Percentiles rank a stretch among this genome's conserved stretches.
Evolutionary conservation across 1,140 invertebrate genomes (phyloP).

Genomic region (Eubasilissa regina): DNA sequence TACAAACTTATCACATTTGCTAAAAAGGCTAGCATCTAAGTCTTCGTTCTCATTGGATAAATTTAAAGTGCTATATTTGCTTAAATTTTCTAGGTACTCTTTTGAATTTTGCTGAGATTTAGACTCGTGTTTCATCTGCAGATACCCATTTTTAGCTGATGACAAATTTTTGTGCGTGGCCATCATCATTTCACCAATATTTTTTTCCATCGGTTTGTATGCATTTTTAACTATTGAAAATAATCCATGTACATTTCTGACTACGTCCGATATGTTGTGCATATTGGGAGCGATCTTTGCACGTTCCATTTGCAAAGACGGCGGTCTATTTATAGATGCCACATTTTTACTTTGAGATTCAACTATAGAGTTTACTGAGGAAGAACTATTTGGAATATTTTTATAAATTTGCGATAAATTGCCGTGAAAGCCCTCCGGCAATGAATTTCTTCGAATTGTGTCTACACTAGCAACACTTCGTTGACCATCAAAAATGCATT

Average conservation of each 20-base stretch:
- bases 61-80: slow-evolving; percentile 55
- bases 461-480: background rate
- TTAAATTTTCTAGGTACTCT: slow-evolving; percentile 34
- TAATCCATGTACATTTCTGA: slow-evolving; percentile 57
- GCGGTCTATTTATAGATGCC: background rate
- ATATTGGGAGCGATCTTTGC: slow-evolving; percentile 47
- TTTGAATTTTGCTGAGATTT: slow-evolving; percentile 8
- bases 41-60: slow-evolving; percentile 50
- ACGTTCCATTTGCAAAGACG: slow-evolving; percentile 40
- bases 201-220: slow-evolving; percentile 58
- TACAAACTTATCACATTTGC: slow-evolving; percentile 52
- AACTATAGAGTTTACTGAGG: background rate
- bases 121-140: slow-evolving; percentile 39
- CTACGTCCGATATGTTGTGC: slow-evolving; percentile 51
- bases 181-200: slow-evolving; percentile 52
- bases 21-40: slow-evolving; percentile 37
- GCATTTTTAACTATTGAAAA: slow-evolving; percentile 57
- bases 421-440: slow-evolving; percentile 7
- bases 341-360: background rate
- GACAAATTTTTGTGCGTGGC: slow-evolving; percentile 57
- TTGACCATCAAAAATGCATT: slow-evolving; percentile 9
- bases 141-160: slow-evolving; percentile 50
- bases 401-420: background rate
- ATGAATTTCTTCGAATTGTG: slow-evolving; percentile 27
- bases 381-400: slow-evolving; percentile 4